A percentile compares a stretch with the other conserved stretches of the same genome.
phyloP scores from a whole-genome alignment of 2,797 vertebrate species.

The Setipinna tenuifilis region DNA sequence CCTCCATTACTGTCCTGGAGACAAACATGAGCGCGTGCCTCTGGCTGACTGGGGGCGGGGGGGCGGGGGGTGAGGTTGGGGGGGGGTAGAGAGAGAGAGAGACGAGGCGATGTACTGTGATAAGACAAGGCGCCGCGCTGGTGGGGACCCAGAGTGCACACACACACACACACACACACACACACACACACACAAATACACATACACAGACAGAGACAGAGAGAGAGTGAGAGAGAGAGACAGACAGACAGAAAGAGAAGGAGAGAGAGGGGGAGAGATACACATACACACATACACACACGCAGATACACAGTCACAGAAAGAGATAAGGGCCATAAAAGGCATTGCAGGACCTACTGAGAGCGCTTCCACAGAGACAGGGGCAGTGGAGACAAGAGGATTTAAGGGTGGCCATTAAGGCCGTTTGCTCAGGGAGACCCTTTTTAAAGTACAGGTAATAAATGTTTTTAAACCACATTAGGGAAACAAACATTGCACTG shows the following conservation, averaged over 20 bases:
- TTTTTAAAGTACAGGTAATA: slow-evolving; percentile 65
- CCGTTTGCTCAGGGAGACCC: slow-evolving; percentile 61
- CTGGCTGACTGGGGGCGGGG: background rate
- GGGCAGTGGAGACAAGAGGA: slow-evolving; percentile 22
- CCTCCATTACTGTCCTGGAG: slow-evolving; percentile 21
- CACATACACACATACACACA: slow-evolving; percentile 45
- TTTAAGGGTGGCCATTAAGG: slow-evolving; percentile 9
- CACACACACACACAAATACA: no score
- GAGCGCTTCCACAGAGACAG: slow-evolving; percentile 27
- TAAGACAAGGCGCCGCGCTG: slow-evolving; percentile 69
- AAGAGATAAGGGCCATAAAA: slow-evolving; percentile 69
- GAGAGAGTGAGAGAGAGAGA: no score
- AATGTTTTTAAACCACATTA: slow-evolving; percentile 65
- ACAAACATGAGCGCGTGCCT: slow-evolving; percentile 22
- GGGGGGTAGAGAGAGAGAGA: slow-evolving; percentile 54
- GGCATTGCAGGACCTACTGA: slow-evolving; percentile 51
- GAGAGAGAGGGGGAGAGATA: no score
- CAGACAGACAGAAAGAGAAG: no score
- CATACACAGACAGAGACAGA: no score
- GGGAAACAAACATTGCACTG: slow-evolving; percentile 26
- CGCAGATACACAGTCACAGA: background rate
- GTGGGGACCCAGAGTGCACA: slow-evolving; percentile 62
- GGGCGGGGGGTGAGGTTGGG: slow-evolving; percentile 25
- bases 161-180: no score
- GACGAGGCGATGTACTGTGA: slow-evolving; percentile 68